Conservation (phyloP, 2,113 vertebrate species). For the human region GRCh38 chr1:246309501-246310000, state of each 20-base stretch:
- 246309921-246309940: not conserved
- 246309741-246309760: not conserved
- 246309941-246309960: not conserved
- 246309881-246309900: not conserved
- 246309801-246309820: not conserved
- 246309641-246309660: not conserved
- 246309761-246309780: not conserved
- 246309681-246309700: not conserved
- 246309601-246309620: not conserved
- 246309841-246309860: not conserved
- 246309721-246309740: not conserved
- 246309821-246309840: not conserved
- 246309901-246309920: not conserved
- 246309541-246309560: not conserved
- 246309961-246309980: not conserved
- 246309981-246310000: not conserved
- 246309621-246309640: not conserved
- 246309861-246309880: not conserved
- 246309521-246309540: not conserved
- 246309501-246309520: not conserved
- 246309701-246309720: not conserved
- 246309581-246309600: not conserved
- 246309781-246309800: not conserved
- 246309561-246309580: not conserved
- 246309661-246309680: not conserved